Conservation (phyloP, 1,140 invertebrate species). For the Caenorhabditis tropicalis region DNA sequence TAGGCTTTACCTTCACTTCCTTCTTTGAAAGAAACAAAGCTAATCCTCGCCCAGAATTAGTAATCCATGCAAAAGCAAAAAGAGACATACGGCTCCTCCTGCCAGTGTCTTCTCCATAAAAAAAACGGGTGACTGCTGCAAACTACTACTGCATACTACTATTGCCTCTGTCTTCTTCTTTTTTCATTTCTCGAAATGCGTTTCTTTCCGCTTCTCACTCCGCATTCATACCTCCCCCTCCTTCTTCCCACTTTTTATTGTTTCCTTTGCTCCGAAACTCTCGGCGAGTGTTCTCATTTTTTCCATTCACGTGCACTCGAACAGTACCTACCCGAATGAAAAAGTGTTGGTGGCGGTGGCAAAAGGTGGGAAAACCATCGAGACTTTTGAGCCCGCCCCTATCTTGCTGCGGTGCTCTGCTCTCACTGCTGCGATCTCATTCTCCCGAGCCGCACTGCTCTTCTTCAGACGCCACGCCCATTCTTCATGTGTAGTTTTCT, state of each 20-base stretch:
- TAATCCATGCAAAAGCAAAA: not conserved
- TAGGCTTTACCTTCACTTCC: constrained; percentile 16
- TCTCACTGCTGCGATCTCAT: constrained; percentile 15
- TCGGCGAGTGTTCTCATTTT: not conserved
- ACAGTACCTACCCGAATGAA: constrained; percentile 13
- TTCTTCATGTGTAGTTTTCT: constrained; percentile 26
- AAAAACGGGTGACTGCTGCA: not conserved
- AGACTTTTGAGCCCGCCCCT: constrained; percentile 2
- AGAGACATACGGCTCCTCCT: not conserved
- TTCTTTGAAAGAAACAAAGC: not conserved
- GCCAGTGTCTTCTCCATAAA: constrained; percentile 8
- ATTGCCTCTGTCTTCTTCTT: not conserved
- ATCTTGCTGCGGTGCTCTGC: constrained; percentile 21
- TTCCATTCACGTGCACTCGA: constrained; percentile 8
- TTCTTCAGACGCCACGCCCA: constrained; percentile 2
- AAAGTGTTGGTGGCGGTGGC: not conserved
- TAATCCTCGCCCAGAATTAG: constrained; percentile 18
- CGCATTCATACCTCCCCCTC: not conserved
- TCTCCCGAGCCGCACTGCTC: constrained; percentile 1
- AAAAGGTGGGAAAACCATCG: constrained; percentile 39
- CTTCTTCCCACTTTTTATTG: not conserved
- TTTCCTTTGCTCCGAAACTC: not conserved
- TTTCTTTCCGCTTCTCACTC: constrained; percentile 29
- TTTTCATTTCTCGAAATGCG: too few species aligned
- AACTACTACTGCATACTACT: constrained; percentile 17